phyloP scores from a whole-genome alignment of 2,797 vertebrate genomes.

The Sarcoramphus papa region DNA sequence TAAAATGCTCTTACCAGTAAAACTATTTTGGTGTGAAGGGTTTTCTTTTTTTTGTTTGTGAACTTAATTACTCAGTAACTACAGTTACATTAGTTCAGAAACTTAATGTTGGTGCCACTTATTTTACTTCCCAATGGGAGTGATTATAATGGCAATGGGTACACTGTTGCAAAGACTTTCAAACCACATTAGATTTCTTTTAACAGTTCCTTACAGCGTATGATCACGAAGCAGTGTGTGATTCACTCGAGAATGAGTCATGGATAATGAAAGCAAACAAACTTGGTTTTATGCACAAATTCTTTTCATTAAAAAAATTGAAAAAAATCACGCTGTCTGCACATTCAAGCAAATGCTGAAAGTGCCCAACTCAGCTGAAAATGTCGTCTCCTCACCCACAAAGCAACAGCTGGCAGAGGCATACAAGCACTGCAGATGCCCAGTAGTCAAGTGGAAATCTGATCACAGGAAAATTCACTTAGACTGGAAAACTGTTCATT shows the following conservation, averaged over 20 bases:
- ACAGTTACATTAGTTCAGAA: not conserved
- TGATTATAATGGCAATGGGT: not conserved
- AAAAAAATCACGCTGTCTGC: not conserved
- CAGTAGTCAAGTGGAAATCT: not conserved
- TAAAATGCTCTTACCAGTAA: not conserved
- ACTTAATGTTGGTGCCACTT: not conserved
- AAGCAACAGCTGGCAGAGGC: not conserved
- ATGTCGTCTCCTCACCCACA: accelerated
- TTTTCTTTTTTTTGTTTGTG: not conserved
- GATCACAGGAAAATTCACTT: not conserved
- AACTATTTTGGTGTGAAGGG: not conserved
- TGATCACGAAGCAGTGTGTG: not conserved
- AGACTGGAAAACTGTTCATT: not conserved
- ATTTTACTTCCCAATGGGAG: not conserved
- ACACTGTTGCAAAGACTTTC: not conserved
- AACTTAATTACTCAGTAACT: not conserved
- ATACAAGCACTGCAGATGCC: not conserved
- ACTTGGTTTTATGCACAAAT: not conserved
- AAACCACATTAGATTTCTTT: not conserved
- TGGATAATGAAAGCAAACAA: not conserved
- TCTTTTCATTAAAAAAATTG: not conserved
- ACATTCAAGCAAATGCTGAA: not conserved
- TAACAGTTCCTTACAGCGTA: not conserved
- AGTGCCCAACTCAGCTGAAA: not conserved
- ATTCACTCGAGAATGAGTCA: not conserved